phyloP scores from a whole-genome alignment of 2,797 vertebrate species.

The Gymnopithys bicolor region DNA sequence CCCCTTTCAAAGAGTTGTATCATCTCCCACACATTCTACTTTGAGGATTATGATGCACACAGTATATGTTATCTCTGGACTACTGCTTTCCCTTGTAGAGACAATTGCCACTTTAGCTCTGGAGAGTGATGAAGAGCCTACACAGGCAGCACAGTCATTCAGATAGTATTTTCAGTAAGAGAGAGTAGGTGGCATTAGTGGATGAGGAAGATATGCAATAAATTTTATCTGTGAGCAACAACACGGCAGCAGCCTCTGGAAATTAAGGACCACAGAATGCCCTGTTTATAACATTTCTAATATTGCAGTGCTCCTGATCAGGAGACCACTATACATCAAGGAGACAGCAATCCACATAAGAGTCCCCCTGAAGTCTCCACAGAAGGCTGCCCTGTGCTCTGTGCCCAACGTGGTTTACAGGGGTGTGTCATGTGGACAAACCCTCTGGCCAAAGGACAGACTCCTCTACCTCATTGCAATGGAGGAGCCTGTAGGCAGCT shows the following conservation, averaged over 20 bases:
- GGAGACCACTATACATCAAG: not conserved
- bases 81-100: not conserved
- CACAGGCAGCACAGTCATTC: slow-evolving; percentile 26
- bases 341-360: not conserved
- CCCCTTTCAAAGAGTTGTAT: not conserved
- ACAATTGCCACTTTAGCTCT: slow-evolving; percentile 2
- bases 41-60: slow-evolving; percentile 20
- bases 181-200: slow-evolving; percentile 21
- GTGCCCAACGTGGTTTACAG: not conserved
- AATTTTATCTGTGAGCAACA: not conserved
- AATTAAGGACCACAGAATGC: not conserved
- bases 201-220: not conserved
- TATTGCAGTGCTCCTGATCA: not conserved
- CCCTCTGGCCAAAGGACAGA: not conserved
- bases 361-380: not conserved
- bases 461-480: not conserved
- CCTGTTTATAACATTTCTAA: not conserved
- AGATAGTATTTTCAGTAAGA: slow-evolving; percentile 11
- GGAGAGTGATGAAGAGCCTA: slow-evolving; percentile 13
- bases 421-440: not conserved
- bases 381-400: not conserved
- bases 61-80: not conserved
- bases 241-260: not conserved
- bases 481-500: not conserved
- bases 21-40: slow-evolving; percentile 33